Evolutionary conservation across 2,113 vertebrate species (phyloP), one percentile per base, ranked within the genome.

Genomic region (Indri indri): DNA sequence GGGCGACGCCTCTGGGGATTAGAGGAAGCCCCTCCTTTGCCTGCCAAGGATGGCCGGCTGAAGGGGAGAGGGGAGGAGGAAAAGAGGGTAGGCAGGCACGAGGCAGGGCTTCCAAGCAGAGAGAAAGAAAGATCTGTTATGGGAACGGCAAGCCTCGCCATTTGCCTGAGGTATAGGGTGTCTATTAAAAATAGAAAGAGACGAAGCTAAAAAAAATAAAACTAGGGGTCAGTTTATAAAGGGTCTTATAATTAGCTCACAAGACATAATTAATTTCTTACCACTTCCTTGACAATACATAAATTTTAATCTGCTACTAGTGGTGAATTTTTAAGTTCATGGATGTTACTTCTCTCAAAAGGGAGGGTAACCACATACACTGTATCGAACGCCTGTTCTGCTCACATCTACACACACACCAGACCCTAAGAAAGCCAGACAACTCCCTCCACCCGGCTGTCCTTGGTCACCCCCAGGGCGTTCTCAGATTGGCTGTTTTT

Each of bases 111-210:
- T 93, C 47, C 79, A 57, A 73, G 37, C 25, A 81, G 70, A 74
- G 14, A 14, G 42, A 63, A 88, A 95, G 85, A 90, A 82, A 61
- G 70, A 25, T 3, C 37, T 2, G 18, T 61, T 70, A 47, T 7
- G 27, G 59, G 40, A 88, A 96, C 3, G 79, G 86, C 42, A 89
- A 91, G 45, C 59, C 47, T 32, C 22, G 34, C 59, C 68, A 27
- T 34, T 63, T 63, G 59, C 82, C 82, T 71, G 47, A 12, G 34
- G 91, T 93, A 30, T 73, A 52, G 30, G 61, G 37, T 89, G 16
- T 52, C 85, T 83, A 66, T 25, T 76, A 93, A 86, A 97, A 95
- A 76, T 11, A 89, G 74, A 95, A 91, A 83, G 13, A 83, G 73
- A 79, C 20, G 23, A 95, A 93, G 79, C 79, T 87, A 42, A 76